phyloP scores from a whole-genome alignment of 2,888 invertebrate genomes.

The Zaprionus lineosus region DNA sequence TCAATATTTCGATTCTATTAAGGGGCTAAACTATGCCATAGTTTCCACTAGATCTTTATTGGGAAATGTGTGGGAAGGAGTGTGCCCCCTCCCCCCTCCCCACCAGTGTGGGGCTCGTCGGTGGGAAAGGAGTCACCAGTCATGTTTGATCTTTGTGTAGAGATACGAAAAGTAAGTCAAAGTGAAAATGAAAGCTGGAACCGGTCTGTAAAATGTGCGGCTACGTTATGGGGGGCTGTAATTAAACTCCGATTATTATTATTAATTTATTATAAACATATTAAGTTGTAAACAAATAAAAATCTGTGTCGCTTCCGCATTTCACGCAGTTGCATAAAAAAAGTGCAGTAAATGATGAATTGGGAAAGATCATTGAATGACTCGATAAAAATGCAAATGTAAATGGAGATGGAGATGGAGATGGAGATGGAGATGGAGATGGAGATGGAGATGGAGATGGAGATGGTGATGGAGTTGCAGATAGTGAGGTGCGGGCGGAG shows the following conservation, averaged over 20 bases:
- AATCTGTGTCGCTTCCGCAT: constrained; percentile 64
- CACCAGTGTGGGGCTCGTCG: too few species aligned
- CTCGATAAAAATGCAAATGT: too few species aligned
- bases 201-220: not conserved
- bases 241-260: not conserved
- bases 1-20: too few species aligned
- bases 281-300: constrained; percentile 24
- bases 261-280: not conserved
- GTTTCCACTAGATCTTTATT: too few species aligned
- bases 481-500: not conserved
- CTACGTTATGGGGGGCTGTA: too few species aligned
- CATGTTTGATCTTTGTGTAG: not conserved
- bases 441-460: not conserved
- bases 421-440: not conserved
- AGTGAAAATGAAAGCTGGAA: not conserved
- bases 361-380: too few species aligned
- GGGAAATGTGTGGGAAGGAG: too few species aligned
- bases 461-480: not conserved
- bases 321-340: constrained; percentile 46
- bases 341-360: constrained; percentile 7
- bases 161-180: not conserved
- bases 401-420: not conserved
- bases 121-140: too few species aligned
- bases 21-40: too few species aligned
- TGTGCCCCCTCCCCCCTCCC: too few species aligned